Evolutionary conservation across 2,113 vertebrate species (phyloP), one percentile per base, ranked within the genome.

Genomic region (Scophthalmus maximus): DNA sequence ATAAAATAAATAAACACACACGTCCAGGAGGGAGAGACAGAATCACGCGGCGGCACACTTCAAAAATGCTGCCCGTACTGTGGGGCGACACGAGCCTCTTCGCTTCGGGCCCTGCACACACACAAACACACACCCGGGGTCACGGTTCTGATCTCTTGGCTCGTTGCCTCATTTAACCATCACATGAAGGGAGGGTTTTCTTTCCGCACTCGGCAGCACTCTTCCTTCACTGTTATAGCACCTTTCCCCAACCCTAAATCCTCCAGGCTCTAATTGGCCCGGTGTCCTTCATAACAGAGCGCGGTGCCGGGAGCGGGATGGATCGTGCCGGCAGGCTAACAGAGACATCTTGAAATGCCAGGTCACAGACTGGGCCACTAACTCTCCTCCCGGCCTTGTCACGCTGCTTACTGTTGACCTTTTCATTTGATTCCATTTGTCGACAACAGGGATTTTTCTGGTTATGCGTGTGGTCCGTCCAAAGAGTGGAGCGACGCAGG

Each of bases 291-390:
- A 78, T 57, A 20, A 52, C 44, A 25, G 51, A 74, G 68, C 42
- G 70, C 12, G 17, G 56, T 2, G 70, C 73, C 67, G 69, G 69
- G 73, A 80, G 80, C 73, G 44, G 64, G 68, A 58, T 27, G 30
- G 55, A 61, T 71, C 46, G 60, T 65, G 78, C 85, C 58, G 70
- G 80, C 71, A 44, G 76, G 86, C 87, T 86, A 85, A 91, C 79
- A 71, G 74, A 88, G 88, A 87, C 79, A 23, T 84, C 87, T 87
- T 34, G 7, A 92, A 93, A 92, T 88, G 89, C 88, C 90, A 92
- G 84, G 88, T 89, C 85, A 83, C 76, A n/a, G 64, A 67, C 81
- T 47, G 55, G 67, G 69, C 73, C 27, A 49, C 88, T 61, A 74
- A 58, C 78, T 71, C 79, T 77, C 75, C 74, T 67, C 71, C 72